phyloP scores from a whole-genome alignment of 2,797 vertebrate genomes.

The Sebastes taczanowskii region DNA sequence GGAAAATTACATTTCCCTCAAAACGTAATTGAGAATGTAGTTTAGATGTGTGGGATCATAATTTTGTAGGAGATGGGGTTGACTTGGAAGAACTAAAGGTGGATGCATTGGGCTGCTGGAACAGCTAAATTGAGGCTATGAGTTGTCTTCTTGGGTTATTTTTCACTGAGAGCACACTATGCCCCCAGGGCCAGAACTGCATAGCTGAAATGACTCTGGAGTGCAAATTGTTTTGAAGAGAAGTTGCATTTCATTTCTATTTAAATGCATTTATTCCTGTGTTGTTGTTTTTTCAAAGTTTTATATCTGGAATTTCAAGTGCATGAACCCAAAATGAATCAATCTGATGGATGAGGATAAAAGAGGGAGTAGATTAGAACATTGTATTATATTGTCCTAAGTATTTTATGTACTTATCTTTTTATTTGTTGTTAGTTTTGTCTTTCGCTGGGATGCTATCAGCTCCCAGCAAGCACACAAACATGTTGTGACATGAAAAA shows the following conservation, averaged over 20 bases:
- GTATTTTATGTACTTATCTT: neutral
- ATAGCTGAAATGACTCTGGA: constrained; percentile 26
- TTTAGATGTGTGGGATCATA: neutral
- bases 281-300: neutral
- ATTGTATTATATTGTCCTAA: neutral
- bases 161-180: constrained; percentile 6
- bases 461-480: neutral
- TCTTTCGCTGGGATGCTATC: neutral
- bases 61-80: neutral
- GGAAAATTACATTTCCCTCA: neutral
- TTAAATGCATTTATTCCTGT: constrained; percentile 17
- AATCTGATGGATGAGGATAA: neutral
- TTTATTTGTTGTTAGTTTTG: neutral
- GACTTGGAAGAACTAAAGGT: neutral
- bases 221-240: constrained; percentile 32
- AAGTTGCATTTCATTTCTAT: constrained; percentile 21
- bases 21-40: neutral
- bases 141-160: constrained; percentile 14
- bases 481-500: neutral
- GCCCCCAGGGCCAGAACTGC: constrained; percentile 14
- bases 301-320: neutral
- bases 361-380: neutral
- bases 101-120: neutral
- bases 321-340: neutral
- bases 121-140: neutral